Evolutionary conservation across 2,888 invertebrate species (phyloP).

Genomic region (Nudaria mundana): DNA sequence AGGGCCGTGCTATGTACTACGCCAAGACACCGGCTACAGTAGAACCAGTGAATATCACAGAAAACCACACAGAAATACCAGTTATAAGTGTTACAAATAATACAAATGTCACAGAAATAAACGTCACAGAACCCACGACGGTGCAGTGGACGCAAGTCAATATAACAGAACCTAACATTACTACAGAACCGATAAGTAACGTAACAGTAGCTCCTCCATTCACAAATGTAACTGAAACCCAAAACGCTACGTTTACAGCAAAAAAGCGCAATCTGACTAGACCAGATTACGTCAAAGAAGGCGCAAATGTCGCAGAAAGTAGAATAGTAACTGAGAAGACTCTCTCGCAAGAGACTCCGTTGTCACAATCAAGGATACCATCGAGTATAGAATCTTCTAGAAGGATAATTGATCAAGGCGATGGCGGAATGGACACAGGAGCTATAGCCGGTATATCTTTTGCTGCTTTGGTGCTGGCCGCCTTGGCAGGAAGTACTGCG

Average conservation of each 20-base stretch:
- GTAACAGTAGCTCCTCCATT: conserved; percentile 33
- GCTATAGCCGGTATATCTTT: conserved; percentile 86
- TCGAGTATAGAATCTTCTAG: conserved; percentile 68
- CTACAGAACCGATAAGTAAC: conserved; percentile 35
- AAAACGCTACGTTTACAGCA: conserved; percentile 52
- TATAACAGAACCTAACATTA: conserved; percentile 31
- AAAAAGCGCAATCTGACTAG: conserved; percentile 61
- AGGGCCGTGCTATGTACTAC: conserved; percentile 67
- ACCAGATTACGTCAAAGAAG: conserved; percentile 61
- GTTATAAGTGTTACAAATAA: not conserved
- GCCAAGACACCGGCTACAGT: conserved; percentile 50
- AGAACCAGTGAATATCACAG: conserved; percentile 43
- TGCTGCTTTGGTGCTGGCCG: conserved; percentile 83
- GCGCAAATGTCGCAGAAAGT: conserved; percentile 57
- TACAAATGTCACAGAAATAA: conserved; percentile 29
- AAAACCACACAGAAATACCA: conserved; percentile 32
- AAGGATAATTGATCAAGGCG: conserved; percentile 57
- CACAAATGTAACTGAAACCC: conserved; percentile 51
- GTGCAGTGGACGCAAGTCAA: conserved; percentile 58
- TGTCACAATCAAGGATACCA: conserved; percentile 65
- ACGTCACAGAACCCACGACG: conserved; percentile 43
- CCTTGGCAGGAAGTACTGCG: conserved; percentile 83
- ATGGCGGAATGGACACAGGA: conserved; percentile 78
- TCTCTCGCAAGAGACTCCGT: conserved; percentile 67
- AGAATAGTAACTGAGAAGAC: conserved; percentile 72